These are phyloP conservation scores for Neopipo cinnamomea DNA, from an alignment of 2,113 vertebrate species.

Conservation along the genomic window DNA sequence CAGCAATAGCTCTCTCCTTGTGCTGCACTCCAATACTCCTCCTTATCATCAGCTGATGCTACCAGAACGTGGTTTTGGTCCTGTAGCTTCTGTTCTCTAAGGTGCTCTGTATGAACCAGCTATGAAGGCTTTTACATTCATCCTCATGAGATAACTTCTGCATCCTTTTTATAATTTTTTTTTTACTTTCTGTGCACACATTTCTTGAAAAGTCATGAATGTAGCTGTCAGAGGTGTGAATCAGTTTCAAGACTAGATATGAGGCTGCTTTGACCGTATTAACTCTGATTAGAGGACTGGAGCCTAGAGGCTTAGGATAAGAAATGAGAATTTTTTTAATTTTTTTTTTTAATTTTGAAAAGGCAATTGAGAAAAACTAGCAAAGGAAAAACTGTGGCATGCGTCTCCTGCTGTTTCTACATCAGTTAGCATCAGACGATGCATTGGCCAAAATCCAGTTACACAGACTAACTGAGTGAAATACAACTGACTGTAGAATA, in stretches of 20 bases:
- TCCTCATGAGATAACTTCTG: not conserved
- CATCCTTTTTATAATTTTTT: not conserved
- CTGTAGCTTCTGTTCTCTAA: not conserved
- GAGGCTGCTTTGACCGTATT: not conserved
- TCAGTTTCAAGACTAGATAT: not conserved
- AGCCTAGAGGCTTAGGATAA: not conserved
- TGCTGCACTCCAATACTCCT: slow-evolving; percentile 1
- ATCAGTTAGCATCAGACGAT: not conserved
- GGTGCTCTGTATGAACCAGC: not conserved
- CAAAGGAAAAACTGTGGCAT: not conserved
- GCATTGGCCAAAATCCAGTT: not conserved
- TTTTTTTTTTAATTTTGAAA: not conserved
- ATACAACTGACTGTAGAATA: not conserved
- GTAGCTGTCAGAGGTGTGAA: not conserved
- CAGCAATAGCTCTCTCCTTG: slow-evolving; percentile 25
- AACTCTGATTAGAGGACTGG: not conserved
- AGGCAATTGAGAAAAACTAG: not conserved
- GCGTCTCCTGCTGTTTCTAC: not conserved
- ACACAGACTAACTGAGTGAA: not conserved
- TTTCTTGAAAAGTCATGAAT: not conserved
- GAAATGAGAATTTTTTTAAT: not conserved
- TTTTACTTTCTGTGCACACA: not conserved
- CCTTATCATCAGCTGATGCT: slow-evolving; percentile 10
- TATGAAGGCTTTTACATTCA: not conserved
- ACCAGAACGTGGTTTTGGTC: not conserved